Evolutionary conservation across 2,888 invertebrate genomes (phyloP).

Genomic region (Drosophila acutilabella): DNA sequence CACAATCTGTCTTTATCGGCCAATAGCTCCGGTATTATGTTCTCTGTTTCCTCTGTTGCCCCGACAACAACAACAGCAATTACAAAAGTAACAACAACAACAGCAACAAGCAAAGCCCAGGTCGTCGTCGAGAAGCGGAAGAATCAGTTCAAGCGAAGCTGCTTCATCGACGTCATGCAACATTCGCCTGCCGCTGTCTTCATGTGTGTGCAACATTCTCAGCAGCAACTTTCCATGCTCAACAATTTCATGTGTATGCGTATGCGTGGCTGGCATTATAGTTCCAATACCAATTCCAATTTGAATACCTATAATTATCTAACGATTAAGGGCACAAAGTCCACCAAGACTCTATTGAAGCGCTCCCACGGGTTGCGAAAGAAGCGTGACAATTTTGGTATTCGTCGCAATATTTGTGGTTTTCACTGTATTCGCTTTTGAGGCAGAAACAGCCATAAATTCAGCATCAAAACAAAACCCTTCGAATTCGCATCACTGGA

Average conservation of each 20-base stretch:
- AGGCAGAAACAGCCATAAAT: constrained; percentile 21
- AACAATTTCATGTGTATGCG: constrained; percentile 71
- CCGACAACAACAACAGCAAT: constrained; percentile 37
- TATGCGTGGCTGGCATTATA: constrained; percentile 72
- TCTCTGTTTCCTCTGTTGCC: constrained; percentile 49
- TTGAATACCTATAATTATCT: constrained; percentile 17
- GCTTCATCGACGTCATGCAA: constrained; percentile 70
- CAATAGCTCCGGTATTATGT: constrained; percentile 65
- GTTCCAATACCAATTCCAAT: constrained; percentile 8
- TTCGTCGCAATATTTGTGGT: constrained; percentile 42
- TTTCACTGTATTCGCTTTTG: constrained; percentile 55
- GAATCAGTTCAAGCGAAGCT: constrained; percentile 34
- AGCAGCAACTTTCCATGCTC: constrained; percentile 71
- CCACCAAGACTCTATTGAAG: constrained; percentile 54
- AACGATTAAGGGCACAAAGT: constrained; percentile 31
- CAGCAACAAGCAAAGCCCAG: constrained; percentile 28
- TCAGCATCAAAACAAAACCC: constrained; percentile 24
- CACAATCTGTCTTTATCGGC: constrained; percentile 29
- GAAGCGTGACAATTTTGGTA: constrained; percentile 49
- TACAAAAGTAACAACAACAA: constrained; percentile 33
- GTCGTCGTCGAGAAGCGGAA: constrained; percentile 24
- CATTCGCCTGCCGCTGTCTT: constrained; percentile 66
- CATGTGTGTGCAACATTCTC: constrained; percentile 74
- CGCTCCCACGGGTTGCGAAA: constrained; percentile 66
- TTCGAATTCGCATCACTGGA: constrained; percentile 9